Conservation (phyloP, 2,797 vertebrate species). For the Intellagama lesueurii region DNA sequence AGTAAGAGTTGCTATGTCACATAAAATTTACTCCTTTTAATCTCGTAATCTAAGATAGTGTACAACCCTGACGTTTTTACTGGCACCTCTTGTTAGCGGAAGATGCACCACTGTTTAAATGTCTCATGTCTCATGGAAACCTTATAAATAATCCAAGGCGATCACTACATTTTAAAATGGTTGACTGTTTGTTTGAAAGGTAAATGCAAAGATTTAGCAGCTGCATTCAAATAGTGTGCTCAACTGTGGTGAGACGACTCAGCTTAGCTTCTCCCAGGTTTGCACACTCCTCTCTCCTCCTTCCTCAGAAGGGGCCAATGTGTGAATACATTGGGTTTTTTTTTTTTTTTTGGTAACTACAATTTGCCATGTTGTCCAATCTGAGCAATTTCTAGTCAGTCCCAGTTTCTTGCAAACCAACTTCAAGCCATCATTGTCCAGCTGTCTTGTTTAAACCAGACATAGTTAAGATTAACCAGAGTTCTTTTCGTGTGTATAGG, state of each 20-base stretch:
- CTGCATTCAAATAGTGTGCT: too few relatives aligned
- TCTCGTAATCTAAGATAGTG: background rate
- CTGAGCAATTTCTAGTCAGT: background rate
- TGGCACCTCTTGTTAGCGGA: background rate
- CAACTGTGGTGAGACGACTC: too few relatives aligned
- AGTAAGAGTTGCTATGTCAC: too few relatives aligned
- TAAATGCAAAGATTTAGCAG: too few relatives aligned
- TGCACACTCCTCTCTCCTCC: too few relatives aligned
- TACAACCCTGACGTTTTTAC: background rate
- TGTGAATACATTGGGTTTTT: too few relatives aligned
- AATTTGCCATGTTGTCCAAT: background rate
- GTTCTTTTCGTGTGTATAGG: background rate
- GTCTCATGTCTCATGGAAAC: background rate
- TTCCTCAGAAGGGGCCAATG: too few relatives aligned
- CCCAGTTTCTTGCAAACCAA: background rate
- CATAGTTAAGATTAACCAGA: background rate
- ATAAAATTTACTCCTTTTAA: slow-evolving; percentile 24
- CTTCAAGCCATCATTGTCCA: background rate
- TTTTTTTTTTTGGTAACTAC: background rate
- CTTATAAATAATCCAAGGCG: background rate
- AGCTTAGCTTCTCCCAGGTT: too few relatives aligned
- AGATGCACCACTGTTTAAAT: too few relatives aligned
- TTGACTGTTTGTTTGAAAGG: too few relatives aligned
- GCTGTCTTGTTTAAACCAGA: background rate
- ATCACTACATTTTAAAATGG: background rate